phyloP scores from a whole-genome alignment of 30 jellyfish, hydroid and myxozoan species.

The Aurelia aurita region DNA sequence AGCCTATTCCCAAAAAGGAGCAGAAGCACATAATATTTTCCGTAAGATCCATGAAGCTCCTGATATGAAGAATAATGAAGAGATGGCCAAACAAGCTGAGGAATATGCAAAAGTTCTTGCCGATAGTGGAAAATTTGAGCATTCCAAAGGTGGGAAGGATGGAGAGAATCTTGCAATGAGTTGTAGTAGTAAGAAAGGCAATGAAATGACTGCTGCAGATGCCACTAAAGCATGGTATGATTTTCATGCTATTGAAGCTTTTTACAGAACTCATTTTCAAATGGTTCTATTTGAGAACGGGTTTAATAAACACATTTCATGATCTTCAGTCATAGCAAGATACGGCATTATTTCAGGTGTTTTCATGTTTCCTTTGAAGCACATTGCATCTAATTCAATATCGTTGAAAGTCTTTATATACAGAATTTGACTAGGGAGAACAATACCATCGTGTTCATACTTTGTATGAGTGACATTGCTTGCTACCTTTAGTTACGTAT shows the following conservation, averaged over 20 bases:
- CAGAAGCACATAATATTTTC: conserved; percentile 75
- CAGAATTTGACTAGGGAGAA: too few species aligned
- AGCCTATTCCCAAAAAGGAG: conserved; percentile 62
- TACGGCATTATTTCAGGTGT: too few species aligned
- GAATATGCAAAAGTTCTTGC: conserved; percentile 87
- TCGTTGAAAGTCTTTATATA: too few species aligned
- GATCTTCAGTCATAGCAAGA: too few species aligned
- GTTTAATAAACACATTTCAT: too few species aligned
- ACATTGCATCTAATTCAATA: too few species aligned
- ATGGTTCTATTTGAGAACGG: background rate
- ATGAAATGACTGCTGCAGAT: conserved; percentile 91
- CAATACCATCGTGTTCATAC: too few species aligned
- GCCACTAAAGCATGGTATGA: conserved; percentile 87
- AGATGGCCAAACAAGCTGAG: conserved; percentile 82
- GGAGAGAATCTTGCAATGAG: conserved; percentile 96
- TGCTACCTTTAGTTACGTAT: too few species aligned
- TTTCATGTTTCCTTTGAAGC: too few species aligned
- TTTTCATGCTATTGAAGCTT: too few species aligned
- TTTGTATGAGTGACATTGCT: too few species aligned
- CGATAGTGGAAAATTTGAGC: conserved; percentile 59
- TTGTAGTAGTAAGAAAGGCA: conserved; percentile 70
- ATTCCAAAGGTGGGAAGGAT: conserved; percentile 66
- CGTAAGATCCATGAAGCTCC: conserved; percentile 70
- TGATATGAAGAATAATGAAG: conserved; percentile 63
- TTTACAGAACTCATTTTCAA: background rate